phyloP scores from a whole-genome alignment of 1,140 invertebrate genomes.

The Oncopeltus fasciatus region DNA sequence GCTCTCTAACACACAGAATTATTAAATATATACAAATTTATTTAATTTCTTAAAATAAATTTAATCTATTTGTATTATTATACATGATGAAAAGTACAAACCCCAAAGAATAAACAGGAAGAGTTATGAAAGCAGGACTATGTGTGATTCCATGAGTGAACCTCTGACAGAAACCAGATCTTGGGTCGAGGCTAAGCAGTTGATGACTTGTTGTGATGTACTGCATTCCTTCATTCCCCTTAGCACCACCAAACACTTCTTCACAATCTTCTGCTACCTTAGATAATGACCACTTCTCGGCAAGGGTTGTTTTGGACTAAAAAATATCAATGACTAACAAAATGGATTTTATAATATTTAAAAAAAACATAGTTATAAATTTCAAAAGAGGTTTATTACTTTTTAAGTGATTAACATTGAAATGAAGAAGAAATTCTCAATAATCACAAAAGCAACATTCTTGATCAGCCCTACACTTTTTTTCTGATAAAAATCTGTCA shows the following conservation, averaged over 20 bases:
- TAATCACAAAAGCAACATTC: not conserved
- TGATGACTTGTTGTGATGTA: conserved; percentile 3
- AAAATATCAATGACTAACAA: not conserved
- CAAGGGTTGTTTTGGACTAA: not conserved
- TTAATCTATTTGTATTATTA: not conserved
- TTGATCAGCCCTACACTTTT: too few species aligned
- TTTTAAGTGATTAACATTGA: not conserved
- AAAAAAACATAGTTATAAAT: not conserved
- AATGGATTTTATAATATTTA: not conserved
- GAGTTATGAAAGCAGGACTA: not conserved
- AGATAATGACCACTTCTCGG: not conserved
- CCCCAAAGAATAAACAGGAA: not conserved
- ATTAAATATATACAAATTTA: not conserved
- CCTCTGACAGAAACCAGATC: not conserved
- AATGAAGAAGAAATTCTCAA: not conserved
- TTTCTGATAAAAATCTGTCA: too few species aligned
- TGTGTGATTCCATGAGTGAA: not conserved
- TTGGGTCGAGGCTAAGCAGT: not conserved
- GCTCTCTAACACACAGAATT: not conserved
- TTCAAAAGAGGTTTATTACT: not conserved
- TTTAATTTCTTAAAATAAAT: not conserved
- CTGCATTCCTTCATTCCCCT: not conserved
- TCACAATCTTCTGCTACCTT: not conserved
- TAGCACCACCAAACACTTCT: not conserved
- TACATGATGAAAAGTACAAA: too few species aligned